A percentile compares a stretch with the other conserved stretches of the same genome.
Evolutionary conservation across 1,140 invertebrate species (phyloP).

Genomic region (Grapholita molesta): DNA sequence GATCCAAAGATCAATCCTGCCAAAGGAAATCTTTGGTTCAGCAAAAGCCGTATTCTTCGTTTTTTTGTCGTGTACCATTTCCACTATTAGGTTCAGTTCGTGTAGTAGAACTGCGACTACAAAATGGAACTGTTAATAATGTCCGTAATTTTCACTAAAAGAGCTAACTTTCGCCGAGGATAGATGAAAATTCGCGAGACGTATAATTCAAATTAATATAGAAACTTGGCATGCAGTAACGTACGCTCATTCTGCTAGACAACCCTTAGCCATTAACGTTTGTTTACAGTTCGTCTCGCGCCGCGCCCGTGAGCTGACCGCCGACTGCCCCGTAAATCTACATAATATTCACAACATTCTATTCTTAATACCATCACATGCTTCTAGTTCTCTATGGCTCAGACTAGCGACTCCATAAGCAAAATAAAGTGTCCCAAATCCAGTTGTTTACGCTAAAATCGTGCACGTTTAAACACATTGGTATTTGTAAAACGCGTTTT

Average conservation of each 20-base stretch:
- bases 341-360: slow-evolving; percentile 16
- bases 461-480: neutral
- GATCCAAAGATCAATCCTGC: too few species aligned
- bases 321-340: neutral
- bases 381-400: neutral
- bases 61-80: too few species aligned
- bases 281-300: neutral
- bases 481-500: neutral
- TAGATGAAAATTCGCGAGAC: neutral
- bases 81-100: too few species aligned
- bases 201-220: neutral
- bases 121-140: too few species aligned
- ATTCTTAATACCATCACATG: slow-evolving; percentile 10
- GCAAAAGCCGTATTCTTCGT: too few species aligned
- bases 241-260: neutral
- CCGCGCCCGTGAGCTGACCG: neutral
- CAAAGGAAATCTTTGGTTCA: too few species aligned
- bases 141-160: too few species aligned
- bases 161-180: neutral
- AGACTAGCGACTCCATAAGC: neutral
- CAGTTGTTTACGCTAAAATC: neutral
- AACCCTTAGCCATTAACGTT: neutral
- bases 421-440: neutral
- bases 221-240: neutral
- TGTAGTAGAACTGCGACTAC: too few species aligned